A percentile compares a stretch with the other conserved stretches of the same genome.
Evolutionary conservation across 2,113 vertebrate species (phyloP).

Genomic region (Nesogale talazaci): DNA sequence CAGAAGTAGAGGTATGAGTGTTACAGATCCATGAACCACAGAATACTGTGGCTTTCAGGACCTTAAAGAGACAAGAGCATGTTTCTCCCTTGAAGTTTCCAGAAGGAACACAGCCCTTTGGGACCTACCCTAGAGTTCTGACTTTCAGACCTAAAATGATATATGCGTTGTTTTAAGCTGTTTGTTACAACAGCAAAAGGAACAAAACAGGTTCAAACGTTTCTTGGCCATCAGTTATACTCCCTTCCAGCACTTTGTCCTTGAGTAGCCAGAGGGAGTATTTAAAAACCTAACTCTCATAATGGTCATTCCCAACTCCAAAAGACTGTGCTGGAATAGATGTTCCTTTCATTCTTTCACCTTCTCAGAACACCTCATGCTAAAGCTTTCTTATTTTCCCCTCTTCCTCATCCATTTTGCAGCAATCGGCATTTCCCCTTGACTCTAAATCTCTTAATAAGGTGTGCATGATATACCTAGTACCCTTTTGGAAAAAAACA

Average conservation of each 20-base stretch:
- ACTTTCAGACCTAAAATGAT: background rate
- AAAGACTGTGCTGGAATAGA: background rate
- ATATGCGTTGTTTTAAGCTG: background rate
- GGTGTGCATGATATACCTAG: background rate
- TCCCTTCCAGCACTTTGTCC: too few species aligned
- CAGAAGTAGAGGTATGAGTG: background rate
- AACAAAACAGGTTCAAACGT: background rate
- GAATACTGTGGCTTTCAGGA: background rate
- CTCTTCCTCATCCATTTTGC: background rate
- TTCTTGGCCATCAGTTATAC: background rate
- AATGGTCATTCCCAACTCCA: background rate
- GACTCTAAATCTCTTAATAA: background rate
- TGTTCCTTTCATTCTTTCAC: background rate
- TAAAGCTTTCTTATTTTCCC: background rate
- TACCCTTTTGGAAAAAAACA: background rate
- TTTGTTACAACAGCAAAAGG: background rate
- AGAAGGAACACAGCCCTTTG: background rate
- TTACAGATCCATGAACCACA: background rate
- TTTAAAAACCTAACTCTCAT: background rate
- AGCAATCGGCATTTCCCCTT: background rate
- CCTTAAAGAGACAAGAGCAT: background rate
- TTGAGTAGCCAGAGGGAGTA: background rate
- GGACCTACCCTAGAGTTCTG: background rate
- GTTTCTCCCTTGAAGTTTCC: background rate
- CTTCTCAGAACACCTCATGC: background rate